Base-by-base conservation (phyloP, 2,113 vertebrate species). In the Onychorhynchus coronatus region DNA sequence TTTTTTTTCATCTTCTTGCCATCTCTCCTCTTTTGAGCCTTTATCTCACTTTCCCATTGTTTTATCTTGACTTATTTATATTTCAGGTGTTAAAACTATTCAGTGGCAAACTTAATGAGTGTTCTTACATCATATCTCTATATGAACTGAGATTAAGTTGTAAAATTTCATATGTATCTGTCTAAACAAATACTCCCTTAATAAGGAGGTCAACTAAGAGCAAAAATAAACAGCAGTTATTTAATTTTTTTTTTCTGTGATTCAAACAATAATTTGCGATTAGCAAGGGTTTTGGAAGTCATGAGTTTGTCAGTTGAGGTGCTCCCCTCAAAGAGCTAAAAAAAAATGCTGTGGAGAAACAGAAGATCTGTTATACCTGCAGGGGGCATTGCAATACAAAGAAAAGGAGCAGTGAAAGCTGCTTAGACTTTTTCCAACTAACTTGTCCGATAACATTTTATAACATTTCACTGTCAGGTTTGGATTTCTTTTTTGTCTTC, bases 301-400 rank as follows among this genome's bases (percentile, higher is more conserved):
- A 7, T 22, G 16, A 12, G 2, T 70, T 67, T 66, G 19, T 85
- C 37, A 19, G 42, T 46, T 49, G 11, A 85, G 73, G 47, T 37
- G 4, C 39, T 68, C 47, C 49, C 30, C 42, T 79, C 18, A 53
- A 58, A 39, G 21, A 61, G 28, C 39, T 61, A 12, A 67, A 75
- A 30, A 75, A 68, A 84, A 81, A 72, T 28, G 14, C 11, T 55
- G 0, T 33, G 30, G 30, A 81, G 42, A 77, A 77, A 87, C 44
- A 35, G 24, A 72, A 27, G 17, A 39, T 31, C 49, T 42, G 65
- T 56, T 42, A 3, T 5, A 75, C 96, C 98, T 97, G 97, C 91
- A 97, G 98, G 70, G 96, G 98, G 97, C 97, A 94, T 75, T 98
- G 93, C 85, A 73, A 35, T 67, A 97, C 96, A 97, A 92, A 91